Percentiles rank a stretch among this genome's conserved stretches.
These are phyloP conservation scores for Mellivora capensis DNA, from an alignment of 2,113 vertebrate species.

Conservation along the genomic window DNA sequence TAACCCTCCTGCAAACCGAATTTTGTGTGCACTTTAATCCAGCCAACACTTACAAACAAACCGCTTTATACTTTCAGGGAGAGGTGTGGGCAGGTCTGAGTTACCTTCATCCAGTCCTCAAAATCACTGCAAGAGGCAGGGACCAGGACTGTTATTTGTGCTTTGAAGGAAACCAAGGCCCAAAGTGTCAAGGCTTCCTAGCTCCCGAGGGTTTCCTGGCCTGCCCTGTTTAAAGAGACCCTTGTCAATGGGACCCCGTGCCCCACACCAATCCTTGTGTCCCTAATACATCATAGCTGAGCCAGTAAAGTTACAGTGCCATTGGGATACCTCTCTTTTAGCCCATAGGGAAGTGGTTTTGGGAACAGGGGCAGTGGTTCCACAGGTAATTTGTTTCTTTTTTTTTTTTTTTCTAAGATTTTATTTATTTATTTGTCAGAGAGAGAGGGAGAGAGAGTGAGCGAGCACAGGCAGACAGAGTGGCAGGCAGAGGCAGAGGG, in stretches of 20 bases:
- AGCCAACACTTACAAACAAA: not conserved
- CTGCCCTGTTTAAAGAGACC: not conserved
- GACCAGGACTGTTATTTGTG: too few species aligned
- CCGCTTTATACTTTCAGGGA: not conserved
- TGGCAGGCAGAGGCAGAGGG: too few species aligned
- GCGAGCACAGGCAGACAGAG: too few species aligned
- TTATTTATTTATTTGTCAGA: too few species aligned
- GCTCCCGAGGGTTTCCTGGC: not conserved
- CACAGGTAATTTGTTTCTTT: not conserved
- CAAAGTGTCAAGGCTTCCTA: not conserved
- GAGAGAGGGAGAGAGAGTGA: too few species aligned
- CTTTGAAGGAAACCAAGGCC: not conserved
- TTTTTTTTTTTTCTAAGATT: too few species aligned
- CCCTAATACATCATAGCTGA: not conserved
- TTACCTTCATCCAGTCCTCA: not conserved
- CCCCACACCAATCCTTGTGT: not conserved
- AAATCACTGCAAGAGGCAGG: not conserved
- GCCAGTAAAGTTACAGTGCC: not conserved
- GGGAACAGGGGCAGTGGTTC: accelerated
- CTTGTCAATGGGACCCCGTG: not conserved
- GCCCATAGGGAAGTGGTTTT: not conserved
- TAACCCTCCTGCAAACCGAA: not conserved
- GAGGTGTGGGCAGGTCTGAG: not conserved
- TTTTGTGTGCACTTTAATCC: not conserved
- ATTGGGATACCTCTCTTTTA: not conserved